Evolutionary conservation across 1,140 invertebrate species (phyloP).

Genomic region (Metopolophium dirhodum): DNA sequence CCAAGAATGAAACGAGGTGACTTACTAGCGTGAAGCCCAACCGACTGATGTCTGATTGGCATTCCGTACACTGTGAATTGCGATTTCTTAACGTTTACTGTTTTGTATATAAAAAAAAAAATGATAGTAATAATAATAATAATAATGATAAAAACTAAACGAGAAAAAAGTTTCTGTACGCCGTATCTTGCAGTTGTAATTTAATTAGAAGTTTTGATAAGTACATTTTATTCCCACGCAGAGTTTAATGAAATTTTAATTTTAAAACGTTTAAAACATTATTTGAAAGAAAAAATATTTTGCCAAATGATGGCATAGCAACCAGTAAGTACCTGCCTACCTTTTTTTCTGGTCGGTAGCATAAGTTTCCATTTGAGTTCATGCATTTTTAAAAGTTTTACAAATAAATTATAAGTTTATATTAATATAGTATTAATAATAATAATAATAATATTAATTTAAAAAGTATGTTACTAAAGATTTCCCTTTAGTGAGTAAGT

Average conservation of each 20-base stretch:
- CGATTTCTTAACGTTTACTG: background rate
- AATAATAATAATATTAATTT: conserved; percentile 10
- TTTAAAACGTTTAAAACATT: background rate
- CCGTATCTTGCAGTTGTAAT: background rate
- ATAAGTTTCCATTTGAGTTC: background rate
- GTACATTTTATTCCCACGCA: background rate
- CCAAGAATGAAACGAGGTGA: background rate
- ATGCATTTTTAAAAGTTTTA: background rate
- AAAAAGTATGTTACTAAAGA: background rate
- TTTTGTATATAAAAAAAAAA: background rate
- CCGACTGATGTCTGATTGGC: background rate
- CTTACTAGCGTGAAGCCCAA: background rate
- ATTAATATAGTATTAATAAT: background rate
- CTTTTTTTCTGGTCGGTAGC: background rate
- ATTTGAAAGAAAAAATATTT: background rate
- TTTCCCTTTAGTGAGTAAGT: background rate
- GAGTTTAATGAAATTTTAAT: background rate
- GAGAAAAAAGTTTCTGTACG: background rate
- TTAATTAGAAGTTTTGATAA: background rate
- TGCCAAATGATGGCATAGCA: background rate
- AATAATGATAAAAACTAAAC: background rate
- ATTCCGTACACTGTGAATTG: background rate
- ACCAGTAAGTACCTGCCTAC: background rate
- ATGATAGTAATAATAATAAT: background rate
- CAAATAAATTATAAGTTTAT: background rate